Evolutionary conservation across 2,888 invertebrate species (phyloP).

Genomic region (Galeruca laticollis): DNA sequence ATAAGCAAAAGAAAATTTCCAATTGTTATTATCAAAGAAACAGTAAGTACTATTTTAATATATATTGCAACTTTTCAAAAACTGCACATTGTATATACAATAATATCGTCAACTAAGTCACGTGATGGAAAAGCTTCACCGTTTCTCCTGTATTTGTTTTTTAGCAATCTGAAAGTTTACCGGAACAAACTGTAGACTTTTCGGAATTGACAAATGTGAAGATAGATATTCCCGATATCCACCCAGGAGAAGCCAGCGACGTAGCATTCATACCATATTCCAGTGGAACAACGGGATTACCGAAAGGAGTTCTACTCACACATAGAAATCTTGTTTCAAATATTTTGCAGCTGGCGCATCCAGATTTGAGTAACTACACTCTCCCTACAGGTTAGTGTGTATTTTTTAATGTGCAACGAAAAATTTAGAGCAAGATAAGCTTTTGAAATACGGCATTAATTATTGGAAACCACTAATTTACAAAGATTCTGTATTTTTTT

Average conservation of each 20-base stretch:
- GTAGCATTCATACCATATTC: slow-evolving; percentile 82
- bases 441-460: too few species aligned
- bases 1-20: slow-evolving; percentile 66
- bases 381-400: slow-evolving; percentile 40
- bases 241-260: slow-evolving; percentile 67
- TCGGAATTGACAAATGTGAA: slow-evolving; percentile 51
- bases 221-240: slow-evolving; percentile 68
- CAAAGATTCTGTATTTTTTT: too few species aligned
- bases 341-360: slow-evolving; percentile 44
- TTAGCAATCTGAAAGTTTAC: slow-evolving; percentile 40
- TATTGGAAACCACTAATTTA: too few species aligned
- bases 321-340: slow-evolving; percentile 63
- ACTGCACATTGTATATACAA: not conserved
- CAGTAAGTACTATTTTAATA: slow-evolving; percentile 43
- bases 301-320: slow-evolving; percentile 80
- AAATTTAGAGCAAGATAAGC: too few species aligned
- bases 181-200: slow-evolving; percentile 39
- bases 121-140: too few species aligned
- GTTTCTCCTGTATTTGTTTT: slow-evolving; percentile 20
- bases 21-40: slow-evolving; percentile 70
- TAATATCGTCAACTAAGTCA: not conserved
- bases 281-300: slow-evolving; percentile 87
- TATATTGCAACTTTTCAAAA: too few species aligned
- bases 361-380: slow-evolving; percentile 37
- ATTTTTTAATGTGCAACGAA: slow-evolving; percentile 10